These are phyloP conservation scores for Harpagoxenus sublaevis DNA, from an alignment of 2,888 invertebrate genomes.

Conservation along the genomic window DNA sequence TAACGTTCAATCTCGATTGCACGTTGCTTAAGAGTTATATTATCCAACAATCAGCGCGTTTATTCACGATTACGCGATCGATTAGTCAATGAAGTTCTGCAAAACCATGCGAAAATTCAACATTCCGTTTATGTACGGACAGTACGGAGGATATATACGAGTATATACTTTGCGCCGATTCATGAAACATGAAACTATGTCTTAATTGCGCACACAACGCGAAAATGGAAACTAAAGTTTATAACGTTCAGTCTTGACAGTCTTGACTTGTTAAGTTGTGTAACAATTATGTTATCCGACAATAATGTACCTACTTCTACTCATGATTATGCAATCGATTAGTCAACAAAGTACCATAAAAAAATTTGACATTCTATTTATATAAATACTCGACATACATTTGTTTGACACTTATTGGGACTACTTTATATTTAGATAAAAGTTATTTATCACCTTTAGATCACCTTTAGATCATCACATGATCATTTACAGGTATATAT, in stretches of 20 bases:
- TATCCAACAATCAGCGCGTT: not conserved
- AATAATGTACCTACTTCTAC: not conserved
- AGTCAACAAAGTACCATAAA: not conserved
- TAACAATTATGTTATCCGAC: slow-evolving; percentile 4
- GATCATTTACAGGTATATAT: too few relatives aligned
- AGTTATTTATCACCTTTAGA: too few relatives aligned
- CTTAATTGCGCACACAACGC: not conserved
- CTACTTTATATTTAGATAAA: too few relatives aligned
- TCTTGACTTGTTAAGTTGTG: not conserved
- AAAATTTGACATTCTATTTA: not conserved
- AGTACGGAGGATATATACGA: not conserved
- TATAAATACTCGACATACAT: too few relatives aligned
- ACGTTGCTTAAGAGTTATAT: not conserved
- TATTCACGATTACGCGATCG: not conserved
- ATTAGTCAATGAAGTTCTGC: slow-evolving; percentile 5
- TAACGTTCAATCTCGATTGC: not conserved
- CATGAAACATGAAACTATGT: not conserved
- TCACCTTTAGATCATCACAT: too few relatives aligned
- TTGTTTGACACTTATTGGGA: too few relatives aligned
- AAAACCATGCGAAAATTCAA: not conserved
- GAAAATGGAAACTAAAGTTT: not conserved
- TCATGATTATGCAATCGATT: not conserved
- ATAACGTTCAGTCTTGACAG: not conserved
- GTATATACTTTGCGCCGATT: not conserved
- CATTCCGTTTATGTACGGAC: not conserved